phyloP scores from a whole-genome alignment of 2,113 vertebrate species.

The Casuarius casuarius region DNA sequence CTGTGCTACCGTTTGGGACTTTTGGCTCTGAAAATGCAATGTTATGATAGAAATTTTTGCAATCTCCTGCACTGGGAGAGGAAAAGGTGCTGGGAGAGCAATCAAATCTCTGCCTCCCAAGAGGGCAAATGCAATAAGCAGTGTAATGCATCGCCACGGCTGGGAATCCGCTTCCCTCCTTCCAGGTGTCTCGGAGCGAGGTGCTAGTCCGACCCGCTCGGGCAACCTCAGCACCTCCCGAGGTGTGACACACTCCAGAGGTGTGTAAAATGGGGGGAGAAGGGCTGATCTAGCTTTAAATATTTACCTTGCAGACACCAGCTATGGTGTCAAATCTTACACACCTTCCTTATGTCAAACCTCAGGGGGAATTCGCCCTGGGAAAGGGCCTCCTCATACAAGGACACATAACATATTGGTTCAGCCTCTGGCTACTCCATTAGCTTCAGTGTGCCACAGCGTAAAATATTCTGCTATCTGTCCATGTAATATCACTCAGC shows the following conservation, averaged over 20 bases:
- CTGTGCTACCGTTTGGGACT: rapidly evolving
- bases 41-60: neutral
- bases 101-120: neutral
- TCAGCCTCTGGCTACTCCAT: neutral
- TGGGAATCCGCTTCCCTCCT: neutral
- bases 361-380: neutral
- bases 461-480: neutral
- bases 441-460: rapidly evolving
- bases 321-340: neutral
- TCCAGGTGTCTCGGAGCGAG: rapidly evolving
- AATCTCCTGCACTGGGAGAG: neutral
- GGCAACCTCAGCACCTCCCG: rapidly evolving
- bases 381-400: rapidly evolving
- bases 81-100: neutral
- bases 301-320: neutral
- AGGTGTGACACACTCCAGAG: neutral
- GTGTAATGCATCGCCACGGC: rapidly evolving
- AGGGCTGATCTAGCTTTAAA: neutral
- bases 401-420: rapidly evolving
- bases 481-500: neutral
- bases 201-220: rapidly evolving
- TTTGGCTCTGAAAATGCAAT: neutral
- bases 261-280: neutral
- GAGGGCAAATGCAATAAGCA: neutral
- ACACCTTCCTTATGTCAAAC: neutral